Base-by-base conservation (phyloP, 2,797 vertebrate species). In the Ibycter americanus region DNA sequence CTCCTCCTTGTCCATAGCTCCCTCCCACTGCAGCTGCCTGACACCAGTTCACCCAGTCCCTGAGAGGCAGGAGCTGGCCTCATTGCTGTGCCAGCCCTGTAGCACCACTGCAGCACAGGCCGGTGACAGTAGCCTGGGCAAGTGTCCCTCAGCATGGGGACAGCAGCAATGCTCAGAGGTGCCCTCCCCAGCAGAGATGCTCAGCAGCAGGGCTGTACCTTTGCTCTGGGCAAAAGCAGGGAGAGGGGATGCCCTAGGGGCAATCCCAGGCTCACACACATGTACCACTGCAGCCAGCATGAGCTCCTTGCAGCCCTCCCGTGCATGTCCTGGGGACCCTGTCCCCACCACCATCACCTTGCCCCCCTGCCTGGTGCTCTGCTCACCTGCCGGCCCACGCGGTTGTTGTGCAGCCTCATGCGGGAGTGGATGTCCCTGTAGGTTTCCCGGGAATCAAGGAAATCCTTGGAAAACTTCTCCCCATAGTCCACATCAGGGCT, bases 401-500 rank as follows among this genome's bases (percentile, higher is more conserved):
- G 98, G 87, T 99, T 99, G 97, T 99, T 99, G 97, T 99, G 99
- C 87, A 99, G 99, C 97, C 99, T 99, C 99, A 99, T 99, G 29
- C 99, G 98, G 8, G 99, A 99, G 63, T 99, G 99, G 98, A 99
- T 99, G 95, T 99, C 99, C 96, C 98, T 99, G 98, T 99, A 99
- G 92, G 99, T 99, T 97, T 99, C 99, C 18, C 99, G 98, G 81
- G 99, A 99, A 88, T 99, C 99, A 9, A 99, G 98, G 97, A 99
- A 99, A 96, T 99, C 99, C 96, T 99, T 99, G 55, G 99, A 99
- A 98, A 99, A 99, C 97, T 99, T 99, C 96, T 99, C 99, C 63
- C 99, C 99, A 54, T 99, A 99, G 95, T 99, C 99, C 98, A 99
- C 99, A 1, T 99, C 99, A 0, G 99, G 99, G 96, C 99, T 99